These are phyloP conservation scores for Dicyrtoma fusca DNA, from an alignment of 2,888 invertebrate genomes.

Conservation along the genomic window DNA sequence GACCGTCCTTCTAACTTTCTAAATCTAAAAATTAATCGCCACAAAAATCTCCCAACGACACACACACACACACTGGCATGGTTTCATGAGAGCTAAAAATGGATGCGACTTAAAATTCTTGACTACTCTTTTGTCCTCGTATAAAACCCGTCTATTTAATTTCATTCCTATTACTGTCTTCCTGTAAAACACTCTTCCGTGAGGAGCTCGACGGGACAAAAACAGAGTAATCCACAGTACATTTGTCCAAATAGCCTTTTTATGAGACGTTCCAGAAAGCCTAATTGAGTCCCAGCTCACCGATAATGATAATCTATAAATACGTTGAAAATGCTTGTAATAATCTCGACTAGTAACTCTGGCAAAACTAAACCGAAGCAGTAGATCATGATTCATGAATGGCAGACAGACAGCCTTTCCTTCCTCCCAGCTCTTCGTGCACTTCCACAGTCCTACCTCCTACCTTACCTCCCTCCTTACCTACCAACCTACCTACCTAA, in stretches of 20 bases:
- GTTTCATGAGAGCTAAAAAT: conserved; percentile 16
- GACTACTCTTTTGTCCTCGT: conserved; percentile 6
- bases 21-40: conserved; percentile 23
- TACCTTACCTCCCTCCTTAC: no score
- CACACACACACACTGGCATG: no score
- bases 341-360: background rate
- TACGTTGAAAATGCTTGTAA: background rate
- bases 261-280: conserved; percentile 3
- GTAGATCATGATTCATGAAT: background rate
- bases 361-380: no score
- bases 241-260: conserved; percentile 23
- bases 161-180: background rate
- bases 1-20: conserved; percentile 15
- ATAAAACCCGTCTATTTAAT: no score
- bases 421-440: no score
- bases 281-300: no score
- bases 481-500: no score
- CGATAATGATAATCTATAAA: conserved; percentile 1
- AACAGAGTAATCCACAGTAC: background rate
- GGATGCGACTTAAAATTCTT: conserved; percentile 4
- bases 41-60: conserved; percentile 4
- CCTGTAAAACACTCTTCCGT: conserved; percentile 9
- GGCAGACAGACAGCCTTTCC: background rate
- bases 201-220: background rate
- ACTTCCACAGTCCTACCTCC: no score